These are phyloP conservation scores for Exocentrus adspersus DNA, from an alignment of 2,888 invertebrate species.

Conservation along the genomic window DNA sequence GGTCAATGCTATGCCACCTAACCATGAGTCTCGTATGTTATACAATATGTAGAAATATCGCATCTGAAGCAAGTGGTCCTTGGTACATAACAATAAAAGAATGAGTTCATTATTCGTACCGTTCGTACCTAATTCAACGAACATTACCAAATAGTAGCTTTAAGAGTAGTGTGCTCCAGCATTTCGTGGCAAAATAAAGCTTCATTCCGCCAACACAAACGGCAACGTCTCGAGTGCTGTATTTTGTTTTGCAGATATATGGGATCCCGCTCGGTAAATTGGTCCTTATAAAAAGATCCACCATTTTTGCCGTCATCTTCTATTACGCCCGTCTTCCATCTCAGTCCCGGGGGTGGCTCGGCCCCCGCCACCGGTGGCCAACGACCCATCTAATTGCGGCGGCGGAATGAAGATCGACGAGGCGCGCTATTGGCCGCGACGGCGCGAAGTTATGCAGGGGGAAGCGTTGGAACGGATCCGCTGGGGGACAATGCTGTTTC, in stretches of 20 bases:
- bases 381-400: conserved; percentile 78
- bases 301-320: conserved; percentile 59
- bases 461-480: conserved; percentile 52
- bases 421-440: conserved; percentile 71
- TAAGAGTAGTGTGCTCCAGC: background rate
- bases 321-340: conserved; percentile 58
- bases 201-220: conserved; percentile 23
- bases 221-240: conserved; percentile 23
- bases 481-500: conserved; percentile 34
- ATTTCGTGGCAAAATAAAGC: background rate
- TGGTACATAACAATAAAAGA: too few species aligned
- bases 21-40: too few species aligned
- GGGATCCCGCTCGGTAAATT: conserved; percentile 28
- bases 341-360: conserved; percentile 34
- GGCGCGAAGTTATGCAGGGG: conserved; percentile 51
- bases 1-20: too few species aligned
- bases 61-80: too few species aligned
- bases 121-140: too few species aligned
- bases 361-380: conserved; percentile 62
- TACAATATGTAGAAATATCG: too few species aligned
- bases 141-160: too few species aligned
- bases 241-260: conserved; percentile 29
- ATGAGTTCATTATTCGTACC: too few species aligned
- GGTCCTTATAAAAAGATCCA: conserved; percentile 43
- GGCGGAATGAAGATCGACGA: conserved; percentile 78